Evolutionary conservation across 2,888 invertebrate species (phyloP).

Genomic region (Zootermopsis nevadensis): DNA sequence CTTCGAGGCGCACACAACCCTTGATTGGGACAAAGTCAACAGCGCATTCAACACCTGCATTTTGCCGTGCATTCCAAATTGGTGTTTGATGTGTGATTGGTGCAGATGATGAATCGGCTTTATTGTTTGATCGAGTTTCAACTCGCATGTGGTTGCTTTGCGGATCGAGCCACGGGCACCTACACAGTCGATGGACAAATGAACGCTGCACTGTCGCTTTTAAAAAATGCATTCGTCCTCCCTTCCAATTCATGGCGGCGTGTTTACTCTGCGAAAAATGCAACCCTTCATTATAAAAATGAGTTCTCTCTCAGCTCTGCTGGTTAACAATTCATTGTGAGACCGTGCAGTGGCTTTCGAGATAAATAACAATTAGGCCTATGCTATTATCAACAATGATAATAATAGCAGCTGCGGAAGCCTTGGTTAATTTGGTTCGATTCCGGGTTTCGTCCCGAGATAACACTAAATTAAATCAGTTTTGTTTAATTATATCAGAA

Average conservation of each 20-base stretch:
- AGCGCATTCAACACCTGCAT: conserved; percentile 52
- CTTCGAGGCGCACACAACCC: conserved; percentile 49
- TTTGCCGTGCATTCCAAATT: conserved; percentile 52
- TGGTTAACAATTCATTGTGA: not conserved
- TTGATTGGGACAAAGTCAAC: conserved; percentile 51
- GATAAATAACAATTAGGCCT: too few relatives aligned
- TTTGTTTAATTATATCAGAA: too few relatives aligned
- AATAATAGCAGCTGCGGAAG: not conserved
- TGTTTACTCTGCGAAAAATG: conserved; percentile 6
- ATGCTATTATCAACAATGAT: not conserved
- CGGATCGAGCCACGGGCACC: conserved; percentile 18
- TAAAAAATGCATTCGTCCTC: conserved; percentile 25
- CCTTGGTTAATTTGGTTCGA: too few relatives aligned
- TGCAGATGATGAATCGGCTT: conserved; percentile 50
- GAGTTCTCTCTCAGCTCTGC: not conserved
- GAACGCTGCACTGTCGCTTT: conserved; percentile 32
- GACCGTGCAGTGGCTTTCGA: not conserved
- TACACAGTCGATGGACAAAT: not conserved
- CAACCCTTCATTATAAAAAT: conserved; percentile 27
- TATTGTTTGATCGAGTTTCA: conserved; percentile 52
- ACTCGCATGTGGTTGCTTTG: conserved; percentile 40
- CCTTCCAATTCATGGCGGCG: conserved; percentile 8
- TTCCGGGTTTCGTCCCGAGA: too few relatives aligned
- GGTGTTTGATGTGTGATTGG: conserved; percentile 51
- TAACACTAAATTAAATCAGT: too few relatives aligned